Evolutionary conservation across 2,888 invertebrate species (phyloP).

Genomic region (Pandemis cinnamomeana): DNA sequence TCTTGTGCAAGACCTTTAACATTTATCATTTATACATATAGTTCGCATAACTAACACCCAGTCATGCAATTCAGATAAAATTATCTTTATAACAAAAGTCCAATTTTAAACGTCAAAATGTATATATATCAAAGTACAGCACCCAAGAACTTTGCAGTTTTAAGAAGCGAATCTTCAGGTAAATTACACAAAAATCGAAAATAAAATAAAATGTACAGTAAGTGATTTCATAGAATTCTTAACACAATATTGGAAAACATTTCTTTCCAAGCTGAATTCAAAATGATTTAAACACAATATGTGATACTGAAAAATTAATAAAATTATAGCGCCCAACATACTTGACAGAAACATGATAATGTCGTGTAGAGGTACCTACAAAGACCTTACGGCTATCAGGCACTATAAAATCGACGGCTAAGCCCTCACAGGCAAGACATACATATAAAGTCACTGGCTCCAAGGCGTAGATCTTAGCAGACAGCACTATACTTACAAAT

Average conservation of each 20-base stretch:
- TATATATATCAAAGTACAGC: background rate
- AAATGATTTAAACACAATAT: background rate
- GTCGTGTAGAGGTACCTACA: conserved; percentile 15
- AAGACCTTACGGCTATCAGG: conserved; percentile 36
- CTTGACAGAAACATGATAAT: background rate
- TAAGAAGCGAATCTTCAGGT: background rate
- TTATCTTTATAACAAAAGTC: background rate
- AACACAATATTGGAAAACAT: background rate
- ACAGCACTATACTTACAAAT: conserved; percentile 16
- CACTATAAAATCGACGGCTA: conserved; percentile 34
- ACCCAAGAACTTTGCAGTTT: background rate
- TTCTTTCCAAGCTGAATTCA: background rate
- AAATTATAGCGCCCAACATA: background rate
- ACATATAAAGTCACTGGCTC: conserved; percentile 17
- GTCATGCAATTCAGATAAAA: too few species aligned
- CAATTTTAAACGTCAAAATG: background rate
- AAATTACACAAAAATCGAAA: background rate
- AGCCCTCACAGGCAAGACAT: conserved; percentile 20
- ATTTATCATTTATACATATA: too few species aligned
- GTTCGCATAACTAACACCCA: too few species aligned
- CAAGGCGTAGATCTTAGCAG: conserved; percentile 14
- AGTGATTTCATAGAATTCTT: background rate
- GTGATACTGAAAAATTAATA: background rate
- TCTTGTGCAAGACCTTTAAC: too few species aligned
- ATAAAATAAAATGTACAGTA: background rate